Percentiles rank a stretch among this genome's conserved stretches.
Evolutionary conservation across 2,113 vertebrate species (phyloP).

Genomic region (Grammomys dolichurus): DNA sequence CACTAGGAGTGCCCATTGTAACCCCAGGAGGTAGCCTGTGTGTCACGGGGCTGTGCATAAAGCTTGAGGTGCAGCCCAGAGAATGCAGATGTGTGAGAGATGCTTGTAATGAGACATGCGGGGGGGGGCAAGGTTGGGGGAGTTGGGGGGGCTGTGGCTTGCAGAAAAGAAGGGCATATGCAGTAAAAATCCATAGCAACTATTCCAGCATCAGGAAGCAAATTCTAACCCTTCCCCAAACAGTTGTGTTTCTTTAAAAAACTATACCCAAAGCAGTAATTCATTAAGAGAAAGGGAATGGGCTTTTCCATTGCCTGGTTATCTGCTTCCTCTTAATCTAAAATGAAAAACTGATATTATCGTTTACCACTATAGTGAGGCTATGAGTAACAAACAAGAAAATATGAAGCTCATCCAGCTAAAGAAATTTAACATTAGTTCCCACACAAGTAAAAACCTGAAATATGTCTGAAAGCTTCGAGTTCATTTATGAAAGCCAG

Average conservation of each 20-base stretch:
- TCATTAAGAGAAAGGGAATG: constrained; percentile 38
- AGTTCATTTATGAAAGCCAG: constrained; percentile 28
- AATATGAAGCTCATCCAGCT: background rate
- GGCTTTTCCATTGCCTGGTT: constrained; percentile 6
- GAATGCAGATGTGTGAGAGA: background rate
- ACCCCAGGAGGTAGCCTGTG: background rate
- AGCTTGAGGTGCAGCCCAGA: background rate
- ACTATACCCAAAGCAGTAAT: constrained; percentile 47
- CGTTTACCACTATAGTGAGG: background rate
- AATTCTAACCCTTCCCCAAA: background rate
- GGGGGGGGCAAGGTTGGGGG: background rate
- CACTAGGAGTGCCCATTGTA: background rate
- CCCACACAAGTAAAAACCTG: constrained; percentile 22
- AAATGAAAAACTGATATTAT: background rate
- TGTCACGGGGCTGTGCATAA: background rate
- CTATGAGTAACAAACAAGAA: background rate
- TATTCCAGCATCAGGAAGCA: background rate
- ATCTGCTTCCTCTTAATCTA: constrained; percentile 36
- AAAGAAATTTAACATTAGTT: background rate
- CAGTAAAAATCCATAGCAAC: background rate
- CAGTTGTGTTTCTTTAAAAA: background rate
- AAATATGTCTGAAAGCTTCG: constrained; percentile 7
- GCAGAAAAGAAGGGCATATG: background rate
- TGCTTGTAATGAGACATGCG: no score
- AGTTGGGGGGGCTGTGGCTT: background rate